Conservation (phyloP, 2,113 vertebrate genomes). For the Actinemys pallida region DNA sequence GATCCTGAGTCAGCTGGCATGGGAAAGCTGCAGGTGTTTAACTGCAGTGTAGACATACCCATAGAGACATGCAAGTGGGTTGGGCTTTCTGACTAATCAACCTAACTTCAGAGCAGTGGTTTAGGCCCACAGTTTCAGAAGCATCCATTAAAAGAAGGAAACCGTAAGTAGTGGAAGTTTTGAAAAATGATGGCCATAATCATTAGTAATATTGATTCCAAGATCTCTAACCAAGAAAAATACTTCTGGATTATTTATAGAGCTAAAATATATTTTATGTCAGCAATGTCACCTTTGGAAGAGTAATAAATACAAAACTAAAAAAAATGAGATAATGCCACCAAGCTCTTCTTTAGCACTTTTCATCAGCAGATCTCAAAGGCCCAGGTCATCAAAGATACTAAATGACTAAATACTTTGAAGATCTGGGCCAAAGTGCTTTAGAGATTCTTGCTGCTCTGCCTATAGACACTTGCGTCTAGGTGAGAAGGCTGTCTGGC, state of each 20-base stretch:
- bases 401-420: too few species aligned
- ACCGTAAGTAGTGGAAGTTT: background rate
- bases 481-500: too few species aligned
- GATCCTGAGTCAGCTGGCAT: too few species aligned
- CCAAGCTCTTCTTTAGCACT: fast-evolving
- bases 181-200: background rate
- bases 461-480: background rate
- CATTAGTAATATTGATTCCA: fast-evolving
- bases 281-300: fast-evolving
- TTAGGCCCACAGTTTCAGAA: background rate
- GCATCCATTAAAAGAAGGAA: background rate
- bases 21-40: too few species aligned
- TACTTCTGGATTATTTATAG: background rate
- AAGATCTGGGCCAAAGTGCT: background rate
- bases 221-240: background rate
- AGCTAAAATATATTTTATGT: too few species aligned
- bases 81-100: background rate
- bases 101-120: background rate
- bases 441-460: background rate
- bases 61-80: background rate
- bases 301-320: background rate
- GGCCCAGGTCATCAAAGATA: too few species aligned
- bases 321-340: background rate
- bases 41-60: background rate
- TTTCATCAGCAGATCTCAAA: background rate